Percentiles rank a stretch among this genome's conserved stretches.
Evolutionary conservation across 2,113 vertebrate genomes (phyloP).

Genomic region (Cavia aperea): DNA sequence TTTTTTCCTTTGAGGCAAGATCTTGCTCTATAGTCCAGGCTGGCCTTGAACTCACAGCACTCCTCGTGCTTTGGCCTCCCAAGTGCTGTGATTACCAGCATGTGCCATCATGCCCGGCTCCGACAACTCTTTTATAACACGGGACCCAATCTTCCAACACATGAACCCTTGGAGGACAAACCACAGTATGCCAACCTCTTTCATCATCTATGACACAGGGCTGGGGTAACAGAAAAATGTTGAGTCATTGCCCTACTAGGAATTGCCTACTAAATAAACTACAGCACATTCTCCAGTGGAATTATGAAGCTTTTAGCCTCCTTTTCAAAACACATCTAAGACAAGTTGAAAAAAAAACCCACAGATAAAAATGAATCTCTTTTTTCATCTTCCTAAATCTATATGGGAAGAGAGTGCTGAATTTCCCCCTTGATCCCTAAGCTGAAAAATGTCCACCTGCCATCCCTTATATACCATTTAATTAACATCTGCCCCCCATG

Average conservation of each 20-base stretch:
- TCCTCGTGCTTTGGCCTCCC: no score
- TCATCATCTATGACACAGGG: no score
- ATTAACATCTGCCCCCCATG: neutral
- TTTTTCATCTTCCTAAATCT: neutral
- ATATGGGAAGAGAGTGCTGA: no score
- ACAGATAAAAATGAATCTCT: neutral
- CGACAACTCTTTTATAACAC: neutral
- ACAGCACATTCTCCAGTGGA: neutral
- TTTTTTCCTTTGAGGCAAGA: no score
- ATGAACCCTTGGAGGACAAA: neutral
- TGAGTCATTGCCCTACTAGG: neutral
- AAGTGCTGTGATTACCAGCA: no score
- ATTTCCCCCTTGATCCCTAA: neutral
- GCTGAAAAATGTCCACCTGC: constrained; percentile 8
- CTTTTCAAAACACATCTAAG: neutral
- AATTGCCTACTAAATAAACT: neutral
- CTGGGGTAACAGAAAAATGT: neutral
- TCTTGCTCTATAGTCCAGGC: no score
- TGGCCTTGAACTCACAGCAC: no score
- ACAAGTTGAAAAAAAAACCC: neutral
- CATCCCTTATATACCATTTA: neutral
- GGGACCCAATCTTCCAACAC: neutral
- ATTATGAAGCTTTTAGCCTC: neutral
- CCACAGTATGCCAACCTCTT: neutral
- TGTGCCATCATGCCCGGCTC: no score